Conservation (phyloP, 2,113 vertebrate genomes). For the Hippocampus guttulatus region DNA sequence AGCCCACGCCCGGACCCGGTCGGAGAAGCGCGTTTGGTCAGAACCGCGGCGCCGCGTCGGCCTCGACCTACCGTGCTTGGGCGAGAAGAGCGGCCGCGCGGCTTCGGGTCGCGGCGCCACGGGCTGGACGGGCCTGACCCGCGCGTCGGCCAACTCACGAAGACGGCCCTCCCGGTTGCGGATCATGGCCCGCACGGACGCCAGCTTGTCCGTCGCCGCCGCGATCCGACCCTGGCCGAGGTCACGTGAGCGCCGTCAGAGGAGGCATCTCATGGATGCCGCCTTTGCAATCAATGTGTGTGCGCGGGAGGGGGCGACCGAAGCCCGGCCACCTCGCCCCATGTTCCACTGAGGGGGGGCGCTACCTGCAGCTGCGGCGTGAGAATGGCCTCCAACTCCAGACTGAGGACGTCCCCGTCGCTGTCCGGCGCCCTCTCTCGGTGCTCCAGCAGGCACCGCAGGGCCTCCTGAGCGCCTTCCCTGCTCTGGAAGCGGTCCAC, state of each 20-base stretch:
- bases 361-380: slow-evolving; percentile 84
- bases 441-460: slow-evolving; percentile 82
- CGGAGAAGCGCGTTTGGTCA: no score
- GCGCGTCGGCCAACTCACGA: slow-evolving; percentile 76
- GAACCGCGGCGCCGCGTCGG: no score
- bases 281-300: no score
- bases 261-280: no score
- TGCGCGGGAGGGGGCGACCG: no score
- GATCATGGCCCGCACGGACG: slow-evolving; percentile 79
- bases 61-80: slow-evolving; percentile 77
- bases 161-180: slow-evolving; percentile 82
- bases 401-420: slow-evolving; percentile 73
- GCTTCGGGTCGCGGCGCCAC: slow-evolving; percentile 82
- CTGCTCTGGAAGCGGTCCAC: slow-evolving; percentile 86
- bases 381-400: slow-evolving; percentile 82
- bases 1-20: not conserved
- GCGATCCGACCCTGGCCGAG: slow-evolving; percentile 77
- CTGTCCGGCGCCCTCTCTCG: slow-evolving; percentile 78
- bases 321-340: no score
- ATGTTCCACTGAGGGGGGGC: not conserved
- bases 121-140: slow-evolving; percentile 77
- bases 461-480: slow-evolving; percentile 84
- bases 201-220: slow-evolving; percentile 80
- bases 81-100: slow-evolving; percentile 76
- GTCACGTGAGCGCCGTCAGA: not conserved